phyloP scores from a whole-genome alignment of 2,797 vertebrate genomes.

The Salmo trutta region DNA sequence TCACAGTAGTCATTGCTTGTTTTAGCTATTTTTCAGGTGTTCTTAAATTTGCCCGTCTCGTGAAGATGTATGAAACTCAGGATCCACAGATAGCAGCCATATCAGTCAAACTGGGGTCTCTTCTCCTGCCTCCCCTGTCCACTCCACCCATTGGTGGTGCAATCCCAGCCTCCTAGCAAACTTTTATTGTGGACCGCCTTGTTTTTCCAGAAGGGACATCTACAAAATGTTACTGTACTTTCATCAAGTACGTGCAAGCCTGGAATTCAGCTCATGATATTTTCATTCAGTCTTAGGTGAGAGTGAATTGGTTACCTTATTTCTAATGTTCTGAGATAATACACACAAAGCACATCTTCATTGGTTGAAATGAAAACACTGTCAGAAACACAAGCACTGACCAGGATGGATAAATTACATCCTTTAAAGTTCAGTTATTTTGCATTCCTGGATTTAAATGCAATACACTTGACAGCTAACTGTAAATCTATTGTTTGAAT shows the following conservation, averaged over 20 bases:
- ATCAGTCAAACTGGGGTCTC: conserved; percentile 91
- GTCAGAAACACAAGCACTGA: conserved; percentile 9
- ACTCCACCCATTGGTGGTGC: conserved; percentile 86
- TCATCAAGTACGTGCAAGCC: conserved; percentile 22
- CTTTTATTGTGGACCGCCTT: background rate
- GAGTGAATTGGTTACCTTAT: background rate
- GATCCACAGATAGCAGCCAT: conserved; percentile 96
- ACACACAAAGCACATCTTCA: background rate
- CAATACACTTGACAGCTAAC: background rate
- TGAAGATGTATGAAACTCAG: conserved; percentile 96
- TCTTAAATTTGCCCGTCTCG: conserved; percentile 92
- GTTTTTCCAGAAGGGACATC: background rate
- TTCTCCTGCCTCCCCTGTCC: conserved; percentile 92
- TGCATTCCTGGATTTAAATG: conserved; percentile 27
- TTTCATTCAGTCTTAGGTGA: background rate
- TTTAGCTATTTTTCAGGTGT: conserved; percentile 80
- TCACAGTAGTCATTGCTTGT: background rate
- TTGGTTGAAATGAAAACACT: background rate
- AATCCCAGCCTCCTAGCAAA: conserved; percentile 74
- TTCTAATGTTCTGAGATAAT: background rate
- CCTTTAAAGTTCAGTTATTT: conserved; percentile 5
- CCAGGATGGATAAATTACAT: conserved; percentile 10
- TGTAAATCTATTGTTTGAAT: conserved; percentile 21
- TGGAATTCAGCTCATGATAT: conserved; percentile 4
- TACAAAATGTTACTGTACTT: conserved; percentile 7